phyloP scores from a whole-genome alignment of 64 coral and sea anemone genomes.

The Exaiptasia diaphana region DNA sequence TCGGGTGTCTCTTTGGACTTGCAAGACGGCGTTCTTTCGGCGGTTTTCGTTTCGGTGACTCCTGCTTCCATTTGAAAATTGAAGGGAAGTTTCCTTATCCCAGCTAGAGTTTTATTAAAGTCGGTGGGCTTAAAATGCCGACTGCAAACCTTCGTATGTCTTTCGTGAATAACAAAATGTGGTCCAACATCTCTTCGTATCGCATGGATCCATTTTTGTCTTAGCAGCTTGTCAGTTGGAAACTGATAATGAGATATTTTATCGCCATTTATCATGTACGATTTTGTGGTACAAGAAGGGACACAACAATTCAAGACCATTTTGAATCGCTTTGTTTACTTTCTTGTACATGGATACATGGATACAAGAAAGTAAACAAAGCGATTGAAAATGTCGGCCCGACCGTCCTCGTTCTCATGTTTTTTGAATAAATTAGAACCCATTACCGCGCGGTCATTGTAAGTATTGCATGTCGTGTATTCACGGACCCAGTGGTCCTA shows the following conservation, averaged over 20 bases:
- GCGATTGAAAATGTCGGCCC: not conserved
- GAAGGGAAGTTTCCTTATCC: not conserved
- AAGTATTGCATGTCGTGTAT: not conserved
- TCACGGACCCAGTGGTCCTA: too few relatives aligned
- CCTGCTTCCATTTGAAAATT: not conserved
- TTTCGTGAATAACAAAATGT: not conserved
- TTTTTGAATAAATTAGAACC: not conserved
- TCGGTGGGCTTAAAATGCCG: constrained; percentile 26
- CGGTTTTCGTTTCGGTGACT: not conserved
- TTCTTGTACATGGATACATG: too few relatives aligned
- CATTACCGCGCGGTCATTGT: not conserved
- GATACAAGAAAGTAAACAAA: too few relatives aligned
- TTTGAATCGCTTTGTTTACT: too few relatives aligned
- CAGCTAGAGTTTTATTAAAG: constrained; percentile 19
- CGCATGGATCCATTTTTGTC: constrained; percentile 24
- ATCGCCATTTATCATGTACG: not conserved
- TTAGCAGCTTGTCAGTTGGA: not conserved
- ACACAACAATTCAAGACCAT: too few relatives aligned
- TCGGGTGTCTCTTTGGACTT: constrained; percentile 16
- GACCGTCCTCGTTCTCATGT: not conserved
- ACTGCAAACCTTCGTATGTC: constrained; percentile 17
- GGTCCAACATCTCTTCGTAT: constrained; percentile 44
- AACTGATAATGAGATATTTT: constrained; percentile 32
- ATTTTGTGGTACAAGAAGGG: too few relatives aligned
- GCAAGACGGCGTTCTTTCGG: not conserved